Evolutionary conservation across 2,797 vertebrate species (phyloP).

Genomic region (Acanthis flammea): DNA sequence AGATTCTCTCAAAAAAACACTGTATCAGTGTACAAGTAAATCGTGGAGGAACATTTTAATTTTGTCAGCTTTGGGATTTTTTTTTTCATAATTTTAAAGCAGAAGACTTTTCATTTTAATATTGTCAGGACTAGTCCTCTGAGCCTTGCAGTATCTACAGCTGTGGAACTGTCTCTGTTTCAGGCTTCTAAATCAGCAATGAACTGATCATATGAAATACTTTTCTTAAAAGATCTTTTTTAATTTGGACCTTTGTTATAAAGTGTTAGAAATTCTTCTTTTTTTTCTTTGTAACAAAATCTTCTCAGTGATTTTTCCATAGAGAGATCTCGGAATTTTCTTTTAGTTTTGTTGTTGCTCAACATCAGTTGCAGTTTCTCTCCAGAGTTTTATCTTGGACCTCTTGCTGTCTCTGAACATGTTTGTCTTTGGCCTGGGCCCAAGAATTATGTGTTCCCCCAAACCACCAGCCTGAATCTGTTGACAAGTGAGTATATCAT

Average conservation of each 20-base stretch:
- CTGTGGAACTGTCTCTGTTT: not conserved
- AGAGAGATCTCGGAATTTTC: not conserved
- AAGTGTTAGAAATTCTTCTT: not conserved
- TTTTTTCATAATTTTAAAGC: not conserved
- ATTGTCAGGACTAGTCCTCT: not conserved
- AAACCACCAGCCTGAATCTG: not conserved
- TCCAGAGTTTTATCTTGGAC: not conserved
- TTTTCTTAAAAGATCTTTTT: not conserved
- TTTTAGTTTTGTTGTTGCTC: not conserved
- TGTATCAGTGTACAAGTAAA: not conserved
- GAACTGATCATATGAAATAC: not conserved
- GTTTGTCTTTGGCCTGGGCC: not conserved
- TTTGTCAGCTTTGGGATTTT: not conserved
- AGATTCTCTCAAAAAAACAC: not conserved
- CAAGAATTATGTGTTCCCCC: not conserved
- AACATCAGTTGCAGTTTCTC: not conserved
- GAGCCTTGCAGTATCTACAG: not conserved
- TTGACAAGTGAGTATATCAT: not conserved
- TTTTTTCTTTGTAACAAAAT: not conserved
- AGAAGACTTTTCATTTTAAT: not conserved
- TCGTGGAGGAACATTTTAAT: not conserved
- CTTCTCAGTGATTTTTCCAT: not conserved
- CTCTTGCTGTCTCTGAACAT: not conserved
- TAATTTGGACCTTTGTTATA: not conserved
- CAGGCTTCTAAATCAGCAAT: not conserved